Conservation (phyloP, 1,140 invertebrate species). For the Calycopis cecrops region DNA sequence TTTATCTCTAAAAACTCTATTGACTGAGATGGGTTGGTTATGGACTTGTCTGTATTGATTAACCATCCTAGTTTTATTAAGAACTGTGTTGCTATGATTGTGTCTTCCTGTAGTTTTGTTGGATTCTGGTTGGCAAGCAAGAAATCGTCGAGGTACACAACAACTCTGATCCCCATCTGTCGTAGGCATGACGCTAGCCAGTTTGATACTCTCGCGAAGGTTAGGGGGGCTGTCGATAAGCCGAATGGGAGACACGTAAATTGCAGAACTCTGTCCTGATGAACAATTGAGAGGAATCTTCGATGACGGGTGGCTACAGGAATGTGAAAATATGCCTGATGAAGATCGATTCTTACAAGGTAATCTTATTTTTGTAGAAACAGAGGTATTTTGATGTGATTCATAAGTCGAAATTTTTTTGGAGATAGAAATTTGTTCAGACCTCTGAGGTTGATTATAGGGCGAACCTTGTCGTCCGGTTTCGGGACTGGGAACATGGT, state of each 20-base stretch:
- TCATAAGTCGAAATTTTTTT: conserved; percentile 1
- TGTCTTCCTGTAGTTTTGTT: neutral
- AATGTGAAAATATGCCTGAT: conserved; percentile 14
- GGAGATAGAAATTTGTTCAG: neutral
- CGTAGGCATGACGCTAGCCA: neutral
- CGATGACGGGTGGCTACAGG: neutral
- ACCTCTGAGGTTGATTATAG: conserved; percentile 6
- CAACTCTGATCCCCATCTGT: neutral
- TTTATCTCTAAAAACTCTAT: neutral
- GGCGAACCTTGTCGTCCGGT: neutral
- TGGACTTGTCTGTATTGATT: conserved; percentile 20
- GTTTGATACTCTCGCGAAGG: neutral
- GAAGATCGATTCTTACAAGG: conserved; percentile 10
- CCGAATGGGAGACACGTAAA: conserved; percentile 11
- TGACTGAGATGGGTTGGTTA: neutral
- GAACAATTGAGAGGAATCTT: neutral
- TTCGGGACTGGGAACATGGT: neutral
- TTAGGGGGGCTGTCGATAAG: neutral
- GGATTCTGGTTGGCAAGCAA: neutral
- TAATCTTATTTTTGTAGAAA: conserved; percentile 3
- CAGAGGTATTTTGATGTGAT: conserved; percentile 1
- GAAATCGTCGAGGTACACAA: neutral
- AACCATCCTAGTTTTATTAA: conserved; percentile 9
- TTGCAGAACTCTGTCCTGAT: neutral
- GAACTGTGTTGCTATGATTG: neutral